phyloP scores from a whole-genome alignment of 2,113 vertebrate species.

The Rhinoderma darwinii region DNA sequence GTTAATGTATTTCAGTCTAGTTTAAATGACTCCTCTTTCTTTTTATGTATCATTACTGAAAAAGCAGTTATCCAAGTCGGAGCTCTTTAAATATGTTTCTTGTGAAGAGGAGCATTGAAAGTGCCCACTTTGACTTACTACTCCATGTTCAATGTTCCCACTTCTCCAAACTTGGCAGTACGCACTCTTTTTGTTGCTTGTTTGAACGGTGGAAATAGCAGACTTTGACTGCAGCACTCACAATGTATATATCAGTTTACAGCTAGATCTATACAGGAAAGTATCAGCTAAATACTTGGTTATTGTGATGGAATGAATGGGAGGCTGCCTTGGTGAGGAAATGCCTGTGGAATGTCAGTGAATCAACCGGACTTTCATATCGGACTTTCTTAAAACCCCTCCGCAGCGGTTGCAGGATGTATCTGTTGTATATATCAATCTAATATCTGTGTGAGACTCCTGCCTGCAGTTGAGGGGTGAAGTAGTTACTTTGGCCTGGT shows the following conservation, averaged over 20 bases:
- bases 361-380: not conserved
- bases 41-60: not conserved
- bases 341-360: slow-evolving; percentile 16
- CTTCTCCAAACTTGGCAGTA: not conserved
- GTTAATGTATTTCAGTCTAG: not conserved
- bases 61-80: not conserved
- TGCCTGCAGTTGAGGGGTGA: slow-evolving; percentile 37
- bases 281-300: not conserved
- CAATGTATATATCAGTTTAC: not conserved
- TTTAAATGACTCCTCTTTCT: not conserved
- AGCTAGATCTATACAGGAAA: not conserved
- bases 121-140: not conserved
- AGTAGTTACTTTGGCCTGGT: slow-evolving; percentile 10
- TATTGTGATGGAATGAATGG: slow-evolving; percentile 4
- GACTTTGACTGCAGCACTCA: not conserved
- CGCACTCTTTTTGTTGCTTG: not conserved
- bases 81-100: not conserved
- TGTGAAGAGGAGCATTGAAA: not conserved
- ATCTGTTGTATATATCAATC: slow-evolving; percentile 52
- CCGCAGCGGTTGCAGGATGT: slow-evolving; percentile 10
- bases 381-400: not conserved
- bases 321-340: not conserved
- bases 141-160: slow-evolving; percentile 28
- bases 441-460: slow-evolving; percentile 10
- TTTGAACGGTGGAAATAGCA: not conserved